Conservation (phyloP, 2,888 invertebrate genomes). For the Eilema caniola region DNA sequence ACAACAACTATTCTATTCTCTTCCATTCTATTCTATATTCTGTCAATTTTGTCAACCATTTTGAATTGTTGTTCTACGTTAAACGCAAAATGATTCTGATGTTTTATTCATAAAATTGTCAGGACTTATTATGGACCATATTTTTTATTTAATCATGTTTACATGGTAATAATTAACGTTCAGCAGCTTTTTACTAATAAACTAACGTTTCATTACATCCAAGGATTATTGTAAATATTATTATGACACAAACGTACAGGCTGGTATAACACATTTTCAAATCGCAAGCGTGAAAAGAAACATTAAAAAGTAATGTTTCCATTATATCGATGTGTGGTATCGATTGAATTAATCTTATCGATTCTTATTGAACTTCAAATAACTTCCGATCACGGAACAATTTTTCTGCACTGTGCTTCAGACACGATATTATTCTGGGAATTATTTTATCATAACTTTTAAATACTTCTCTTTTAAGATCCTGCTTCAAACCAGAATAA, state of each 20-base stretch:
- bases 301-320: not conserved
- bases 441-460: too few species aligned
- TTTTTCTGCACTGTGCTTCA: too few species aligned
- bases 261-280: not conserved
- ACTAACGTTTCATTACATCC: slow-evolving; percentile 9
- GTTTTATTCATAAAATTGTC: slow-evolving; percentile 5
- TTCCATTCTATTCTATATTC: slow-evolving; percentile 65
- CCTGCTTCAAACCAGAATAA: too few species aligned
- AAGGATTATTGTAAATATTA: not conserved
- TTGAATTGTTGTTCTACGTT: slow-evolving; percentile 60
- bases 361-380: too few species aligned
- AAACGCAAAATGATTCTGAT: slow-evolving; percentile 41
- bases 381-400: too few species aligned
- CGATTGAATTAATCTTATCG: too few species aligned
- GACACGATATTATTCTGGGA: too few species aligned
- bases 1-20: slow-evolving; percentile 67
- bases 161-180: not conserved
- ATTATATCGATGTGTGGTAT: too few species aligned
- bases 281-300: slow-evolving; percentile 23
- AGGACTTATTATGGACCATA: not conserved
- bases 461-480: too few species aligned
- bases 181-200: not conserved
- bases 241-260: not conserved
- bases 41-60: slow-evolving; percentile 71
- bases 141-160: not conserved